A percentile compares a stretch with the other conserved stretches of the same genome.
These are phyloP conservation scores for Hippasteria phrygiana DNA, from an alignment of 53 echinoderm and acorn worm genomes.

Conservation along the genomic window DNA sequence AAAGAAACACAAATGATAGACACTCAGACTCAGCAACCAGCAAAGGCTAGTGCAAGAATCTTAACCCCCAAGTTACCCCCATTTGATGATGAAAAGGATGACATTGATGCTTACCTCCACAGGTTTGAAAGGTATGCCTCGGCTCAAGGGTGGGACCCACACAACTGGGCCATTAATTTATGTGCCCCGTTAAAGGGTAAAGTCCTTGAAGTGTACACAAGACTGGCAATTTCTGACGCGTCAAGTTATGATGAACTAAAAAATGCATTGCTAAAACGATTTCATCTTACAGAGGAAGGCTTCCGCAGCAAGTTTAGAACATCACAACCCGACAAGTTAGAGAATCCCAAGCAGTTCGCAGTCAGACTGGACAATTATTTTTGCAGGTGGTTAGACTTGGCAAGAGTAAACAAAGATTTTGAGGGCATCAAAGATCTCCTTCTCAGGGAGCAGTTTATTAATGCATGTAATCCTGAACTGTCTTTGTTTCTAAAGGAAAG, in stretches of 20 bases:
- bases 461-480: slow-evolving; percentile 38
- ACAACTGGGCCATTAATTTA: slow-evolving; percentile 30
- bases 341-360: slow-evolving; percentile 32
- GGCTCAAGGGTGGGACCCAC: slow-evolving; percentile 30
- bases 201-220: slow-evolving; percentile 44
- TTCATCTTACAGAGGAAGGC: neutral
- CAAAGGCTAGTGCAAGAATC: neutral
- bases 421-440: slow-evolving; percentile 39
- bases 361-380: slow-evolving; percentile 52
- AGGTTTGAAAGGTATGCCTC: slow-evolving; percentile 53
- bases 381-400: slow-evolving; percentile 41
- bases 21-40: neutral
- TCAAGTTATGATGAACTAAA: slow-evolving; percentile 50
- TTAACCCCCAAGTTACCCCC: slow-evolving; percentile 49
- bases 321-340: slow-evolving; percentile 9
- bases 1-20: neutral
- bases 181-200: slow-evolving; percentile 20
- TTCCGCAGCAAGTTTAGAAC: slow-evolving; percentile 46
- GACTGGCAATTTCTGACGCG: neutral
- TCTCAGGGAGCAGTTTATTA: slow-evolving; percentile 53
- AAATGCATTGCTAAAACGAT: neutral
- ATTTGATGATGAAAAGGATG: slow-evolving; percentile 56
- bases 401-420: slow-evolving; percentile 32
- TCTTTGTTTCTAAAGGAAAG: slow-evolving; percentile 57
- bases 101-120: slow-evolving; percentile 50